Evolutionary conservation across 1,140 invertebrate species (phyloP).

Genomic region (Bombus affinis): DNA sequence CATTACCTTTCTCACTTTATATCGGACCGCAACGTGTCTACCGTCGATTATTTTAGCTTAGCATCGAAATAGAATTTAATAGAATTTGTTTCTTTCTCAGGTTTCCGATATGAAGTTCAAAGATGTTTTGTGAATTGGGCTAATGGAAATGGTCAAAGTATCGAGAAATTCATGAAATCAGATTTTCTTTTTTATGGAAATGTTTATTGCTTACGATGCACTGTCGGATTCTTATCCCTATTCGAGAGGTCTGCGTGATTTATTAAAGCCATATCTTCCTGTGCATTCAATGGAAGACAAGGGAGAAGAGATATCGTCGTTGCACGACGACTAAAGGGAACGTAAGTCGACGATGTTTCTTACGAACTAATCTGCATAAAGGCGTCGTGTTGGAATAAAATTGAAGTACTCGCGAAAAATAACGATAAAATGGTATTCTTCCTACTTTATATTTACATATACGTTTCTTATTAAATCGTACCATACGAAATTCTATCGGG

Average conservation of each 20-base stretch:
- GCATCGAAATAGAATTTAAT: neutral
- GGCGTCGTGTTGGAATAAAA: neutral
- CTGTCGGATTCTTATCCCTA: slow-evolving; percentile 13
- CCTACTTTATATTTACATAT: neutral
- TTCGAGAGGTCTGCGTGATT: slow-evolving; percentile 15
- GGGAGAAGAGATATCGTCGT: slow-evolving; percentile 11
- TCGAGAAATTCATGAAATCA: neutral
- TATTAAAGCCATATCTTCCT: slow-evolving; percentile 38
- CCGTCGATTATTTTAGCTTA: slow-evolving; percentile 22
- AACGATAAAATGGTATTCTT: too few species aligned
- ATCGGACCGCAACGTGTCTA: neutral
- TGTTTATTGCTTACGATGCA: neutral
- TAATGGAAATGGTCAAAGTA: too few species aligned
- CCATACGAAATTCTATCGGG: neutral
- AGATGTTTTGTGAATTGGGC: too few species aligned
- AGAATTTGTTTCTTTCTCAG: neutral
- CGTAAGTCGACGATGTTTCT: neutral
- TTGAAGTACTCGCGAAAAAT: neutral
- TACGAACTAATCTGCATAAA: neutral
- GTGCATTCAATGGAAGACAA: slow-evolving; percentile 31
- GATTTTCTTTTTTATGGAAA: slow-evolving; percentile 3
- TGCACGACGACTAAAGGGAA: neutral
- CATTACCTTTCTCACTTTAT: neutral
- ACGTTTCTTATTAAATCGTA: neutral
- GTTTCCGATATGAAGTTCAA: too few species aligned